These are phyloP conservation scores for Diogma glabrata DNA, from an alignment of 2,888 invertebrate genomes.

Conservation along the genomic window DNA sequence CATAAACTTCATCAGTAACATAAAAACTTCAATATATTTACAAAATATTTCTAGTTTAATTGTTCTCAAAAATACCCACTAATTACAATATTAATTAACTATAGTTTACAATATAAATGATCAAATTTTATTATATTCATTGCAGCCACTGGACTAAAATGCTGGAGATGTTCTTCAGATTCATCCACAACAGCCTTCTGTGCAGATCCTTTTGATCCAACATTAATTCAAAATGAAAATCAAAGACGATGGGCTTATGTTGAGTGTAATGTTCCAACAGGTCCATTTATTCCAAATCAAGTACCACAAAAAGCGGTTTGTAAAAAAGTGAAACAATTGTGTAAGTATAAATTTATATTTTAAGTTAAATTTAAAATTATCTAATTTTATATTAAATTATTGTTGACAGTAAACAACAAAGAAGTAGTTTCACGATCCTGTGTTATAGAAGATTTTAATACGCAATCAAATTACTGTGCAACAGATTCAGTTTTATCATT, in stretches of 20 bases:
- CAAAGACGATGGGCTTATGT: conserved; percentile 23
- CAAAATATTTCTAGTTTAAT: no score
- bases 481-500: conserved; percentile 33
- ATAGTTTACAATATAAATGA: no score
- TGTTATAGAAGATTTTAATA: conserved; percentile 34
- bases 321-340: conserved; percentile 61
- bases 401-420: conserved; percentile 34
- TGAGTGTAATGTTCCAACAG: conserved; percentile 38
- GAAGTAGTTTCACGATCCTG: conserved; percentile 35
- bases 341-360: conserved; percentile 40
- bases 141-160: conserved; percentile 53
- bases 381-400: neutral
- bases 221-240: conserved; percentile 34
- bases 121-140: no score
- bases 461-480: conserved; percentile 32
- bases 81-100: no score
- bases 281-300: conserved; percentile 26
- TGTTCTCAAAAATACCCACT: no score
- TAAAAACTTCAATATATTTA: no score
- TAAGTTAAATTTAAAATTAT: neutral
- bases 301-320: conserved; percentile 48
- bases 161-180: conserved; percentile 68
- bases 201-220: conserved; percentile 57
- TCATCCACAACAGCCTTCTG: conserved; percentile 50
- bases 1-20: no score